Percentiles rank a stretch among this genome's conserved stretches.
Conservation (phyloP, 2,888 invertebrate species). For the Himalopsyche kuldschensis region DNA sequence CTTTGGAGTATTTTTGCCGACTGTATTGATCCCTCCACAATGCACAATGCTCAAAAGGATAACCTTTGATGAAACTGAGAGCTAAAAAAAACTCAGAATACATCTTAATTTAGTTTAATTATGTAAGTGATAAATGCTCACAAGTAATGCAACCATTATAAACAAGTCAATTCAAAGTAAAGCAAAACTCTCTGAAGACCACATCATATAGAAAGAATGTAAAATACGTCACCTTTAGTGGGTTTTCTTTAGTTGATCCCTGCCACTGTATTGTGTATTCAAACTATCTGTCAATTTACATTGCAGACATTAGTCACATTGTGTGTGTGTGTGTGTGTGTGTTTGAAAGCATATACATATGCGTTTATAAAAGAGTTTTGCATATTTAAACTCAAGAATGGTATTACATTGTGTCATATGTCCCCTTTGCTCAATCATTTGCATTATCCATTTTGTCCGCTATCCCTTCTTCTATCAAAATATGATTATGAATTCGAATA, state of each 20-base stretch:
- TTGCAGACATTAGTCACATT: background rate
- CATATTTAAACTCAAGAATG: background rate
- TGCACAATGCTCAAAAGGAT: conserved; percentile 21
- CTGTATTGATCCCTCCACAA: conserved; percentile 30
- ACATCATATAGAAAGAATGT: background rate
- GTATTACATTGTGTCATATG: background rate
- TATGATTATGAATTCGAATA: background rate
- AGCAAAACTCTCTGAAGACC: background rate
- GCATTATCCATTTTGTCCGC: background rate
- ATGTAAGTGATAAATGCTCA: background rate
- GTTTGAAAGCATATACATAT: background rate
- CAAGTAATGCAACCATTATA: background rate
- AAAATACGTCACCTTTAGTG: background rate
- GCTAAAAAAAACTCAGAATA: background rate
- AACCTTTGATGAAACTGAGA: background rate
- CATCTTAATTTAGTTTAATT: background rate
- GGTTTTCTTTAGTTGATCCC: background rate
- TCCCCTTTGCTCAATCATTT: conserved; percentile 17
- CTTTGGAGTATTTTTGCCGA: conserved; percentile 4
- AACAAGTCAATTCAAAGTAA: background rate
- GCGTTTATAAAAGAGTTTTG: background rate
- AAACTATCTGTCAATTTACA: background rate
- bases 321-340: background rate
- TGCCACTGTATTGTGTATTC: background rate
- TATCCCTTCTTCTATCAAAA: background rate